Base-by-base conservation (phyloP, 2,888 invertebrate genomes). In the Apodemia hepburni region DNA sequence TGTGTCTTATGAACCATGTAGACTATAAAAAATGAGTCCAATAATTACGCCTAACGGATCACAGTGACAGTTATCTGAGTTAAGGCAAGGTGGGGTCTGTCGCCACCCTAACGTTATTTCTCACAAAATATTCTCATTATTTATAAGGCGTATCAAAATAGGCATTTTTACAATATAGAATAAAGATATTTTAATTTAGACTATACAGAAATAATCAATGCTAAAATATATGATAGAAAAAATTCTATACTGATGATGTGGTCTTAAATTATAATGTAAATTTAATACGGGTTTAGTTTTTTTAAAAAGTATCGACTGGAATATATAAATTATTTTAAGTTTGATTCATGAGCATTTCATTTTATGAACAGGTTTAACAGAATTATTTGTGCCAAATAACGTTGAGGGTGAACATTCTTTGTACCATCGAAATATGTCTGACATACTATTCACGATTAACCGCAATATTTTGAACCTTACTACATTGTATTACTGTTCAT, bases 41-140 rank as follows among this genome's bases (percentile, higher is more conserved):
- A 78, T 79, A 81, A 80, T 78, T 84, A 86, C 79, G 77, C 80
- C 82, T 87, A 86, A 81, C 81, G 84, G 85, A 89, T 90, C 89
- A 90, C 89, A 90, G 89, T 82, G 84, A 81, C 80, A 85, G 84
- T 86, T 86, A 78, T 81, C 77, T 83, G 86, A 85, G 80, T 77
- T 87, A 88, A 87, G 89, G 89, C 88, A 87, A 86, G 86, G 87
- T 87, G 87, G 84, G 82, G 78, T 80, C 75, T 77, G 76, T 75
- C 77, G 78, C 74, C 74, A 72, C 64, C 63, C 71, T 68, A 71
- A 67, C 76, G 75, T 47, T 76, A 78, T 81, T 77, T 75, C 77
- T 80, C 82, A 79, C 82, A 81, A 80, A 79, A 80, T 79, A 76
- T 78, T 76, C 67, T 76, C 74, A 71, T n/a, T n/a, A n/a, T n/a